Percentiles rank a stretch among this genome's conserved stretches.
These are phyloP conservation scores for Cistogaster globosa DNA, from an alignment of 2,888 invertebrate genomes.

Conservation along the genomic window DNA sequence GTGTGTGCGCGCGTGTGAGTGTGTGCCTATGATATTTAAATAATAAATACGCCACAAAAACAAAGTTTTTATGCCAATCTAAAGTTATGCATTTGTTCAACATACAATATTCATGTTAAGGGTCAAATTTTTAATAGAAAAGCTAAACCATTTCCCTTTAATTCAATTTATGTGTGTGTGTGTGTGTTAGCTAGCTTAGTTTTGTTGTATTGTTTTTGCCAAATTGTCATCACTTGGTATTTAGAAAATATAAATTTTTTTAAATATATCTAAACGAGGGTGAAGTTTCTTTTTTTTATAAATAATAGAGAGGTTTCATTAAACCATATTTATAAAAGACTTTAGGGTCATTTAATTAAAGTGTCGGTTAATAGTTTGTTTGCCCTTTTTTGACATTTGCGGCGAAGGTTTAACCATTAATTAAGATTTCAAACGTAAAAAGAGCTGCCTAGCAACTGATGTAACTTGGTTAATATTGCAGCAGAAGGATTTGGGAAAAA, in stretches of 20 bases:
- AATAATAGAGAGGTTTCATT: conserved; percentile 23
- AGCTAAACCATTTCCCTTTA: conserved; percentile 11
- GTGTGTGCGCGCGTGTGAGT: neutral
- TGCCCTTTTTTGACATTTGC: neutral
- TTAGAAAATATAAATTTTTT: conserved; percentile 5
- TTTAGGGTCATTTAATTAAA: conserved; percentile 5
- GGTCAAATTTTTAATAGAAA: conserved; percentile 33
- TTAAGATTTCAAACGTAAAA: too few species aligned
- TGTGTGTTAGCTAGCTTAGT: neutral
- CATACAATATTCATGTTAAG: conserved; percentile 49
- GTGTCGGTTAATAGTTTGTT: conserved; percentile 4
- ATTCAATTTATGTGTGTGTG: conserved; percentile 20
- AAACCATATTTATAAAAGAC: conserved; percentile 18
- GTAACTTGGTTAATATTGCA: too few species aligned
- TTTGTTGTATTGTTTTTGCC: neutral
- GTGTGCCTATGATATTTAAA: neutral
- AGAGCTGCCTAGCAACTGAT: too few species aligned
- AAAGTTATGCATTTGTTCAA: conserved; percentile 45
- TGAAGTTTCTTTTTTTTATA: neutral
- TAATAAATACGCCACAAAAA: conserved; percentile 33
- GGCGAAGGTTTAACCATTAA: neutral
- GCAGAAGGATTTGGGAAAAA: too few species aligned
- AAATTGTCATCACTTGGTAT: conserved; percentile 41
- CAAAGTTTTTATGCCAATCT: conserved; percentile 13
- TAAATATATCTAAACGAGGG: neutral